These are phyloP conservation scores for Drosophila guanche DNA, from an alignment of 1,140 invertebrate species.

Conservation along the genomic window DNA sequence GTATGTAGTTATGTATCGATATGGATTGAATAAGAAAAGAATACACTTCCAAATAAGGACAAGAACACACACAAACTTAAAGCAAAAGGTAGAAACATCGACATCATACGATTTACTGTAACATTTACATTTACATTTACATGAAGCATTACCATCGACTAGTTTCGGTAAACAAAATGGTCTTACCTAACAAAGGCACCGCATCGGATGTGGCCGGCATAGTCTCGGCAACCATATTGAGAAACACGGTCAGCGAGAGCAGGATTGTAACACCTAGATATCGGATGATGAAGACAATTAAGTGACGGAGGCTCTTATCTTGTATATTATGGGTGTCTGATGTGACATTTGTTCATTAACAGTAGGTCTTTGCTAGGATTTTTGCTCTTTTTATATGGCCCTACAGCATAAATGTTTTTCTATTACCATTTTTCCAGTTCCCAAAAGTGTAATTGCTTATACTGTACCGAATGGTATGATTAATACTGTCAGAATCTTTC, in stretches of 20 bases:
- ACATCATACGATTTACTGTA: slow-evolving; percentile 21
- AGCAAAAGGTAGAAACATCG: slow-evolving; percentile 52
- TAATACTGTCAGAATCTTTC: no score
- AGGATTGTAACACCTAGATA: slow-evolving; percentile 97
- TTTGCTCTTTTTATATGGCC: no score
- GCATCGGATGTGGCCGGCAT: slow-evolving; percentile 96
- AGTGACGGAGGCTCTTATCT: background rate
- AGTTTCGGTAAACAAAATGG: slow-evolving; percentile 69
- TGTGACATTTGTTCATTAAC: no score
- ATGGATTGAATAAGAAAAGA: slow-evolving; percentile 19
- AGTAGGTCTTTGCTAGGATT: no score
- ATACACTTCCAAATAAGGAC: slow-evolving; percentile 24
- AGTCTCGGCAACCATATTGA: slow-evolving; percentile 96
- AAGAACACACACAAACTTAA: slow-evolving; percentile 55
- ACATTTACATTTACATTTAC: slow-evolving; percentile 32
- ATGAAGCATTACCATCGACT: slow-evolving; percentile 47
- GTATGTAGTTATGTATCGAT: slow-evolving; percentile 34
- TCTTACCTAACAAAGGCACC: slow-evolving; percentile 87
- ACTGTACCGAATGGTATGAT: no score
- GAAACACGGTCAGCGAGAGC: slow-evolving; percentile 99
- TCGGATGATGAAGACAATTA: slow-evolving; percentile 30
- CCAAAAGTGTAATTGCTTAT: no score
- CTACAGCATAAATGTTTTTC: no score
- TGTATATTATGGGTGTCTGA: no score
- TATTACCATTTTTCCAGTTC: no score